Base-by-base conservation (phyloP, 1,140 invertebrate species). In the Ylistrum balloti region DNA sequence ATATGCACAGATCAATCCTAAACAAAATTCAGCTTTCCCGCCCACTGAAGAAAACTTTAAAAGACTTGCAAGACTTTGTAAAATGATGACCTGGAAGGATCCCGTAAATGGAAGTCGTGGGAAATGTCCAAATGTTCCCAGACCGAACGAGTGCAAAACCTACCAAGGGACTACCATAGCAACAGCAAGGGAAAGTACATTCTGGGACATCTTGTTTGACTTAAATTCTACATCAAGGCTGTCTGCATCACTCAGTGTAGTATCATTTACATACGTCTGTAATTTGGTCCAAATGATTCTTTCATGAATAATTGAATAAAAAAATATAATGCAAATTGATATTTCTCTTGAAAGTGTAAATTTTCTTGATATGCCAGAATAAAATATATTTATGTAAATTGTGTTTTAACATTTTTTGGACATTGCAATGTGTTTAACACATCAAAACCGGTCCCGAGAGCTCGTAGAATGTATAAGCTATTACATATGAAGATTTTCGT, bases 1-100 rank as follows among this genome's bases (percentile, higher is more conserved):
- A 88, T 91, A 88, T 86, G 87, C 90, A 7, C 32, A 91, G 32
- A 35, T 88, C 22, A 86, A 91, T 48, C 33, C 35, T 15, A 28
- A 45, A n/a, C 87, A 91, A 15, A 15, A 38, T 15, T 86, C 90
- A 33, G 85, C 85, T 85, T 91, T 88, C 86, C 41, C 87, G 17
- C 41, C 90, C 5, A 48, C 88, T 22, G n/a, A 33, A 1, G 90
- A 88, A 45, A 91, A 88, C 48, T 88, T 91, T 20, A 22, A 86
- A 86, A 41, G 32, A 38, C n/a, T 91, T 33, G n/a, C 56, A 7
- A 86, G 45, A 20, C 86, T 35, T 9, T 91, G 90, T 33, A 87
- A 91, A 45, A 41, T 91, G 17, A 11, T 28, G 41, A 13, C 22
- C 0, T 91, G 90, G 90, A 91, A 35, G 33, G 33, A 86, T 85